Conservation (phyloP, 2,113 vertebrate species). For the Nothocercus julius region DNA sequence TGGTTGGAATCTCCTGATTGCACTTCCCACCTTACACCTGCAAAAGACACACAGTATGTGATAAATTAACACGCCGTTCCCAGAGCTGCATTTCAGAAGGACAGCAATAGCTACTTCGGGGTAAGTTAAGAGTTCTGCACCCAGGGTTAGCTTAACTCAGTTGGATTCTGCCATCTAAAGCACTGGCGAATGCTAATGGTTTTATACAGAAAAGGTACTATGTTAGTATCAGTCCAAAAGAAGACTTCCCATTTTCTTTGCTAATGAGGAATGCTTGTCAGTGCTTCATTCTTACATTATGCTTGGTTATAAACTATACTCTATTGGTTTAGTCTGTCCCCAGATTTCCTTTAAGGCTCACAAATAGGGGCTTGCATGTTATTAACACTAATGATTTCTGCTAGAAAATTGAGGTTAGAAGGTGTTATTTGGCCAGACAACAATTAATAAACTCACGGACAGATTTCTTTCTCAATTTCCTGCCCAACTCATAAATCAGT, state of each 20-base stretch:
- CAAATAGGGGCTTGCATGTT: slow-evolving; percentile 15
- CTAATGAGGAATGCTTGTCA: background rate
- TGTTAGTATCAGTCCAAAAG: background rate
- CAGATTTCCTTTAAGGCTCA: background rate
- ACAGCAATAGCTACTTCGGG: background rate
- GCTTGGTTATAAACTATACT: background rate
- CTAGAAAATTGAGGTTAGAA: slow-evolving; percentile 72
- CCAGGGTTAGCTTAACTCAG: background rate
- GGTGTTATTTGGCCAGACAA: slow-evolving; percentile 43
- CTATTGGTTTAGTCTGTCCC: background rate
- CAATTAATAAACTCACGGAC: slow-evolving; percentile 64
- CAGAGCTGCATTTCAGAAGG: background rate
- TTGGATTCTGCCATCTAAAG: background rate
- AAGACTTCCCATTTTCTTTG: background rate
- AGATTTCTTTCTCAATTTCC: slow-evolving; percentile 53
- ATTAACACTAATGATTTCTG: slow-evolving; percentile 65
- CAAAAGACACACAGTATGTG: slow-evolving; percentile 57
- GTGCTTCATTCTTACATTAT: background rate
- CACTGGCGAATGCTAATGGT: background rate
- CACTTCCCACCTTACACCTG: slow-evolving; percentile 91
- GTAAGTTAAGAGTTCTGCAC: background rate
- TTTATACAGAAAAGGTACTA: background rate
- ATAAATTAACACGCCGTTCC: background rate
- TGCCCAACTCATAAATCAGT: slow-evolving; percentile 65
- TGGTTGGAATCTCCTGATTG: slow-evolving; percentile 94